These are phyloP conservation scores for Aricia agestis DNA, from an alignment of 1,140 invertebrate genomes.

Conservation along the genomic window DNA sequence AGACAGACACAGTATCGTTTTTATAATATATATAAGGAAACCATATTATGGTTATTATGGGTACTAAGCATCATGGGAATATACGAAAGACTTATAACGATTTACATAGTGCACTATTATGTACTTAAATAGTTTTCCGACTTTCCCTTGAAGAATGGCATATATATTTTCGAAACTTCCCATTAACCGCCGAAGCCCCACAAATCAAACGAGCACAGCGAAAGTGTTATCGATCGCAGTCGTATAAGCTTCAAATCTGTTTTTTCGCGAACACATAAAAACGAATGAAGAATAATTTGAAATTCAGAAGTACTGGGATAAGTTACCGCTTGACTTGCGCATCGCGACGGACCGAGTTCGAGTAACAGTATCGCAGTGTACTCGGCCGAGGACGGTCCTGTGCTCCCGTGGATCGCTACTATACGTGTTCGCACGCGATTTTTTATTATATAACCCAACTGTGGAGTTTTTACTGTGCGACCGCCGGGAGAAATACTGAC, in stretches of 20 bases:
- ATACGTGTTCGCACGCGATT: conserved; percentile 49
- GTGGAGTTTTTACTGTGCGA: conserved; percentile 62
- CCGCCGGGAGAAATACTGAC: not conserved
- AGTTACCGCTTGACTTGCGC: conserved; percentile 71
- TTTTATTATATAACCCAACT: conserved; percentile 59
- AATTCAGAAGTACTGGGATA: conserved; percentile 59
- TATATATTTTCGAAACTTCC: not conserved
- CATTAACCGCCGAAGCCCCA: not conserved
- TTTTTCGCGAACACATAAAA: conserved; percentile 21
- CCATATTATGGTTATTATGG: too few species aligned
- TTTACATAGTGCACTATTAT: not conserved
- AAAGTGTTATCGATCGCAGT: conserved; percentile 12
- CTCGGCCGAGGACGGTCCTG: conserved; percentile 36
- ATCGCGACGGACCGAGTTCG: conserved; percentile 45
- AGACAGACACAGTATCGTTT: too few species aligned
- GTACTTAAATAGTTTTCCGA: not conserved
- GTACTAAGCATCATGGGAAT: not conserved
- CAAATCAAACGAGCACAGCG: conserved; percentile 10
- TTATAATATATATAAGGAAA: too few species aligned
- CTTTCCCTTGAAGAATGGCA: not conserved
- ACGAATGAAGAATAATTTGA: conserved; percentile 60
- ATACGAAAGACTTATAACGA: not conserved
- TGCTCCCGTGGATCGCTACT: conserved; percentile 28
- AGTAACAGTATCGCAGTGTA: conserved; percentile 48
- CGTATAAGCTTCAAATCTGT: conserved; percentile 21